phyloP scores from a whole-genome alignment of 2,888 invertebrate genomes.

The Rapana venosa region DNA sequence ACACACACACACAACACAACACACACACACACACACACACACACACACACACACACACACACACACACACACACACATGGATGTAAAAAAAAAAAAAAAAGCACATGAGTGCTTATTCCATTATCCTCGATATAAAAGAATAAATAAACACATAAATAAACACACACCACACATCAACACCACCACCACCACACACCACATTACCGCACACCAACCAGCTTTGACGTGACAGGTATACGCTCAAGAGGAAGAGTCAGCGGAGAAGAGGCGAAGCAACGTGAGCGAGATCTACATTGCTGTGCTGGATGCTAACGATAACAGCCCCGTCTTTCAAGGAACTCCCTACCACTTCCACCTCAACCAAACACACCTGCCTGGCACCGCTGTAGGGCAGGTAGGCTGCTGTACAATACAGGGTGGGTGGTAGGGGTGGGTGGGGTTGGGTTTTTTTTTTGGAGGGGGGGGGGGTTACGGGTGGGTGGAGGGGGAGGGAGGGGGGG shows the following conservation, averaged over 20 bases:
- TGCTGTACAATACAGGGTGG: not conserved
- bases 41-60: not conserved
- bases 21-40: not conserved
- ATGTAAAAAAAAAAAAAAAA: not conserved
- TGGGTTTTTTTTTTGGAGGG: too few relatives aligned
- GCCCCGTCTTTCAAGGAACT: conserved; percentile 29
- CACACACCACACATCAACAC: not conserved
- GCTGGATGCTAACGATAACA: conserved; percentile 50
- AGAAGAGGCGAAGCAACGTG: conserved; percentile 21
- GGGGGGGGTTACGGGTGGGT: too few relatives aligned
- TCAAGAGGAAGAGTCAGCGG: conserved; percentile 39
- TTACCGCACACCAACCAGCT: not conserved
- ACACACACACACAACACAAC: too few relatives aligned
- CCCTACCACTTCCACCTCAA: conserved; percentile 41
- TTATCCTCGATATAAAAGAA: too few relatives aligned
- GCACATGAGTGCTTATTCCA: too few relatives aligned
- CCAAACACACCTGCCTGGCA: conserved; percentile 27
- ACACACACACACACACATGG: not conserved
- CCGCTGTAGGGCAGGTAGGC: conserved; percentile 44
- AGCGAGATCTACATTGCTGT: conserved; percentile 45
- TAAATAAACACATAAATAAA: not conserved
- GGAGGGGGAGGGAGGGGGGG: too few relatives aligned
- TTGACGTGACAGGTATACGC: conserved; percentile 47
- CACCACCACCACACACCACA: not conserved
- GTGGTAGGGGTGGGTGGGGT: too few relatives aligned